Percentiles rank a stretch among this genome's conserved stretches.
Conservation (phyloP, 2,888 invertebrate species). For the Gastrophysa polygoni region DNA sequence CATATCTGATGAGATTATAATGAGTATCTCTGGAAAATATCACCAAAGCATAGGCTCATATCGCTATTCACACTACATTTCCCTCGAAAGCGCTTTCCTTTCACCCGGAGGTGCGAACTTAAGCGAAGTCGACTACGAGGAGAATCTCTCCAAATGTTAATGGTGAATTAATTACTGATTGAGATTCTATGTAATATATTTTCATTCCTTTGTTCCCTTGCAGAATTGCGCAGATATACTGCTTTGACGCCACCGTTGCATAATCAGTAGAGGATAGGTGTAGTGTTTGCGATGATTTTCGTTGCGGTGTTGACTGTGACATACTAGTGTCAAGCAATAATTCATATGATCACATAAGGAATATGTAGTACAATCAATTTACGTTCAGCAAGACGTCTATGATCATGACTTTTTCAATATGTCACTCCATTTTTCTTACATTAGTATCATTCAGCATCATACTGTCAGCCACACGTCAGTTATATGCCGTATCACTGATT, state of each 20-base stretch:
- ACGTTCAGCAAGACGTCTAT: too few relatives aligned
- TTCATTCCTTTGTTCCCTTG: constrained; percentile 10
- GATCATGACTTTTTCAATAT: too few relatives aligned
- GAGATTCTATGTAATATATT: constrained; percentile 27
- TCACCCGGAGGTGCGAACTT: constrained; percentile 36
- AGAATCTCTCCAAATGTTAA: constrained; percentile 43
- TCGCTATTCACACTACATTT: constrained; percentile 49
- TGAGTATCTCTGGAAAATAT: constrained; percentile 46
- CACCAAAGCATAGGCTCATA: constrained; percentile 39
- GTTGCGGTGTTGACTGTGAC: not conserved
- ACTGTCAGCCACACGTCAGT: too few relatives aligned
- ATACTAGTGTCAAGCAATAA: not conserved
- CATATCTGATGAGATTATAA: constrained; percentile 50
- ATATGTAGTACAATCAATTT: too few relatives aligned
- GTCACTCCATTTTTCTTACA: too few relatives aligned
- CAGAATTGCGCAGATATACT: not conserved
- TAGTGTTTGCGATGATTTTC: not conserved
- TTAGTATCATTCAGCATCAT: too few relatives aligned
- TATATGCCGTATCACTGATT: too few relatives aligned
- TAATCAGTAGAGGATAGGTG: not conserved
- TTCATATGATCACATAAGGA: too few relatives aligned
- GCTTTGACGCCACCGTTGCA: not conserved
- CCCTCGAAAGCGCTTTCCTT: constrained; percentile 41
- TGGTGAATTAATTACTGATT: constrained; percentile 42
- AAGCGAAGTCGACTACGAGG: constrained; percentile 32